These are phyloP conservation scores for Hypocryptadius cinnamomeus DNA, from an alignment of 2,113 vertebrate genomes.

Conservation along the genomic window DNA sequence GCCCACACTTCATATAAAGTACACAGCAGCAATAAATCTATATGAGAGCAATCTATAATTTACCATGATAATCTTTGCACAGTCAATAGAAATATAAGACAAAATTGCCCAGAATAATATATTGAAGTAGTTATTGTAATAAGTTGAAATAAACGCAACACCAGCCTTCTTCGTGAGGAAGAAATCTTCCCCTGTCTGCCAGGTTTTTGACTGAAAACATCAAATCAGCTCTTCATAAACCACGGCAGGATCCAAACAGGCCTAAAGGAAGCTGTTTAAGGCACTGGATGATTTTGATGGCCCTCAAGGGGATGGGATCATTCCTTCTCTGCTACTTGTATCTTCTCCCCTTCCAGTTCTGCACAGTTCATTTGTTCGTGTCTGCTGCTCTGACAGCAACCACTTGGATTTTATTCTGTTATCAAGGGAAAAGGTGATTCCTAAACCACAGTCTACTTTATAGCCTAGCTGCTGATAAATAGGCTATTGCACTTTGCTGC, in stretches of 20 bases:
- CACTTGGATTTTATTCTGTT: neutral
- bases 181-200: neutral
- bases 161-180: neutral
- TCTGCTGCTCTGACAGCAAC: neutral
- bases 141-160: neutral
- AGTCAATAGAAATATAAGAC: neutral
- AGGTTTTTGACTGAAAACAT: neutral
- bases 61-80: neutral
- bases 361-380: neutral
- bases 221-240: neutral
- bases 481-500: neutral
- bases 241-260: accelerated
- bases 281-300: neutral
- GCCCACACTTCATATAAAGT: neutral
- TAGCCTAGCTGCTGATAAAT: neutral
- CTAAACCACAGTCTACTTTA: neutral
- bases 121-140: neutral
- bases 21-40: neutral
- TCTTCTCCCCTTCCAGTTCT: neutral
- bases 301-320: neutral
- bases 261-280: neutral
- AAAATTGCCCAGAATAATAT: neutral
- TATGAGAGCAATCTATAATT: neutral
- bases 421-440: neutral
- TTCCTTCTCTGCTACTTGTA: neutral